phyloP scores from a whole-genome alignment of 2,113 vertebrate species.

The Hiodon alosoides region DNA sequence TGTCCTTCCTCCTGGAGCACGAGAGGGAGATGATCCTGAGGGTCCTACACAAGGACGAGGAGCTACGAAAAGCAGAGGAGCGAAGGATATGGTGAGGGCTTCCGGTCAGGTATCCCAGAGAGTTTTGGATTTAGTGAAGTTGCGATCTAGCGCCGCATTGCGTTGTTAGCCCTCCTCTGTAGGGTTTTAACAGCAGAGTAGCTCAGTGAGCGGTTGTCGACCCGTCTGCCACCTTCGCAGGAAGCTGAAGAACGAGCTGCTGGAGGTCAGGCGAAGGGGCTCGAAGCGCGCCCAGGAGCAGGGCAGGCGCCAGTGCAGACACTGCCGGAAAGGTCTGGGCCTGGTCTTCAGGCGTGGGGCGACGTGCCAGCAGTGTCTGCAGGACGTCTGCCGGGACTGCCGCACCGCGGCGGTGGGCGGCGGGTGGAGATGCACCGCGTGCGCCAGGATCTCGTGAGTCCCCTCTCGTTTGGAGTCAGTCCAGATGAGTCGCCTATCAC shows the following conservation, averaged over 20 bases:
- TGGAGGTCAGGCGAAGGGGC: conserved; percentile 79
- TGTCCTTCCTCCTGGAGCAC: conserved; percentile 87
- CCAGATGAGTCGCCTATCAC: too few species aligned
- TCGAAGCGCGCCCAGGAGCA: conserved; percentile 59
- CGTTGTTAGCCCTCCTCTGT: too few species aligned
- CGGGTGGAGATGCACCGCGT: conserved; percentile 79
- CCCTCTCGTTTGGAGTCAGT: neutral
- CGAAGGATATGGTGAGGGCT: conserved; percentile 86
- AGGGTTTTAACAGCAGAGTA: too few species aligned
- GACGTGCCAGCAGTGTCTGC: conserved; percentile 69
- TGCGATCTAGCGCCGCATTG: too few species aligned
- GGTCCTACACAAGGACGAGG: conserved; percentile 91
- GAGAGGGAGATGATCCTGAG: conserved; percentile 84
- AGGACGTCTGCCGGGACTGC: conserved; percentile 76
- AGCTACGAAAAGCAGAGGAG: conserved; percentile 87
- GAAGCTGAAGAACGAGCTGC: conserved; percentile 88
- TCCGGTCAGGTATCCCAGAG: too few species aligned
- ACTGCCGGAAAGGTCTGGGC: conserved; percentile 79
- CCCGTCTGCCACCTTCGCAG: conserved; percentile 47
- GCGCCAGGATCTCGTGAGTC: conserved; percentile 87
- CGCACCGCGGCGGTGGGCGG: conserved; percentile 48
- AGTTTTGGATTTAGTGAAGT: too few species aligned
- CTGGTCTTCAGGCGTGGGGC: conserved; percentile 84
- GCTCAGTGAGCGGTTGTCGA: too few species aligned
- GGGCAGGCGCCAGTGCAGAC: conserved; percentile 70